Base-by-base conservation (phyloP, 2,113 vertebrate species). In the Corythornis madagascariensis region DNA sequence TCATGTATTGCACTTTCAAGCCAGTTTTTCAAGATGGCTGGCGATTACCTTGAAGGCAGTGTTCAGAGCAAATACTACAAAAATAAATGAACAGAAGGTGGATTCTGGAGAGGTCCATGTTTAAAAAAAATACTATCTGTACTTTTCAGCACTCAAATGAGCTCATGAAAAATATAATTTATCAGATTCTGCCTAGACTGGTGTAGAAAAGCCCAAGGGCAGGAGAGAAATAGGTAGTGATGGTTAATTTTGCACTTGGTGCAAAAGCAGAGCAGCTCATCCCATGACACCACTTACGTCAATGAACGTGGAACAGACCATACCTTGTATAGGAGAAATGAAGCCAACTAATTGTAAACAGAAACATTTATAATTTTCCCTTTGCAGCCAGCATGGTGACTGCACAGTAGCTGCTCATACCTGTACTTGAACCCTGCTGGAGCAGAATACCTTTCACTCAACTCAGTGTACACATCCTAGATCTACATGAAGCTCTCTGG, bases 1-100 rank as follows among this genome's bases (percentile, higher is more conserved):
- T 89, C 47, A 78, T 53, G 18, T 89, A 92, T 93, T 90, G 74
- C 60, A 89, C 40, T 94, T 96, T 57, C 24, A 91, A 87, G 65
- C 47, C 69, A 92, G 84, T 72, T 82, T 8, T 94, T 92, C 71
- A 92, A 80, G 48, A 65, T 85, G 56, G 53, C 60, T 85, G 50
- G 20, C 83, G 61, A 38, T 93, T 93, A 78, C n/a, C 55, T 81
- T 60, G 66, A 65, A 95, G 57, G 70, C 29, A 66, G 57, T 0
- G 0, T 55, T 96, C 42, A 80, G 33, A 86, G n/a, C 26, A 85
- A 85, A 70, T 69, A 22, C 13, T 57, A 59, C 80, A 82, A 65
- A 60, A 87, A 45, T 4, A 35, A 89, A 35, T 16, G 43, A 89
- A 35, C 13, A 20, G 48, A 17, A 87, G 8, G n/a, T 61, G 25